Evolutionary conservation across 2,797 vertebrate genomes (phyloP), one percentile per base, ranked within the genome.

Genomic region (Gallirallus australis): DNA sequence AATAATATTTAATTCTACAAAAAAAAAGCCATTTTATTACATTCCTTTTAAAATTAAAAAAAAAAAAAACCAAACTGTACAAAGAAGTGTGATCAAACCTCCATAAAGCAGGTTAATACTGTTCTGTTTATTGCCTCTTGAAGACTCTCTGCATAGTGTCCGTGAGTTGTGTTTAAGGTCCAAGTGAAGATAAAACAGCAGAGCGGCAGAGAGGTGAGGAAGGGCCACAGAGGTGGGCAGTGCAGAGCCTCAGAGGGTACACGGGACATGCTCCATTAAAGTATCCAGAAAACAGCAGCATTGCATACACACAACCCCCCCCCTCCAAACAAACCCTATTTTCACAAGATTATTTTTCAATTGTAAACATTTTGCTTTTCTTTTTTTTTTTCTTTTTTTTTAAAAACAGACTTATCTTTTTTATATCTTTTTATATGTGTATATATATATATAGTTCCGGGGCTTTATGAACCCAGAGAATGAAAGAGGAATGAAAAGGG

Each of bases 1-100:
- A 97, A 93, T 95, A 97, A 96, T 97, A 98, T 97, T 98, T 98
- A 98, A 98, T 98, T 97, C 97, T 98, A 97, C 86, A 95, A 97
- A 95, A 97, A 94, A 93, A 95, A 94, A 86, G 87, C 77, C 94
- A 96, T 94, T 97, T 98, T 97, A 97, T 98, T 98, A 98, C 97
- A 98, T 97, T 98, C 93, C 91, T 98, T 96, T 97, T 95, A 95
- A 97, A 97, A 97, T 53, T 35, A 35, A 35, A 35, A 35, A 77
- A 93, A 96, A 95, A 97, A 97, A 97, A 50, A 81, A 94, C 2
- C 75, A 94, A 92, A 88, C 96, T 98, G 95, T 98, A 98, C 98
- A 98, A 96, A 97, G 95, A 97, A 97, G 96, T 97, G 98, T 97
- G 94, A 97, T 97, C 97, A 97, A 98, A 98, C 97, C 97, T 98